These are phyloP conservation scores for Eublepharis macularius DNA, from an alignment of 2,113 vertebrate genomes.

Conservation along the genomic window DNA sequence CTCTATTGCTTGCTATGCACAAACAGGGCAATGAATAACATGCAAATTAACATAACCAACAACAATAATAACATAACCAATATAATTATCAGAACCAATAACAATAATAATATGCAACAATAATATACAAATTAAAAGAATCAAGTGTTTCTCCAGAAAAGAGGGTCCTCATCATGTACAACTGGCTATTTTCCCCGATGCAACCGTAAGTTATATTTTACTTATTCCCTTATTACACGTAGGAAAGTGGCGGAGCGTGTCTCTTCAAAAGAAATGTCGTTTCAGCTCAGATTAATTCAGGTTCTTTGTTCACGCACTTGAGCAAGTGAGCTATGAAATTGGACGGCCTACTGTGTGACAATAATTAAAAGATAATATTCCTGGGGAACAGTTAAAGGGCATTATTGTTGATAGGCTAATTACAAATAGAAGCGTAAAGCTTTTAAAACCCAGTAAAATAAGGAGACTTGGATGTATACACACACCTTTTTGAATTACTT, in stretches of 20 bases:
- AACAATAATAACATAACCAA: too few relatives aligned
- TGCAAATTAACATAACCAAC: too few relatives aligned
- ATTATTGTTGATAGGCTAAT: conserved; percentile 84
- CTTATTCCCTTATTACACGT: conserved; percentile 64
- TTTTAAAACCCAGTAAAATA: conserved; percentile 65
- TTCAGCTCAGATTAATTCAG: conserved; percentile 71
- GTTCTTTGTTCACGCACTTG: conserved; percentile 64
- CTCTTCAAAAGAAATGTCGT: conserved; percentile 57
- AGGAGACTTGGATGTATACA: conserved; percentile 42
- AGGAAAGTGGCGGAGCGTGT: conserved; percentile 43
- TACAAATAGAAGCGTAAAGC: conserved; percentile 81
- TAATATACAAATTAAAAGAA: background rate
- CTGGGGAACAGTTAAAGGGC: conserved; percentile 74
- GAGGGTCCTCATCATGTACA: background rate
- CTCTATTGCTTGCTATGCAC: too few relatives aligned
- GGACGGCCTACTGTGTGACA: conserved; percentile 73
- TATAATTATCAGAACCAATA: too few relatives aligned
- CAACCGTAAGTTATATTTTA: conserved; percentile 61
- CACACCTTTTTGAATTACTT: conserved; percentile 45
- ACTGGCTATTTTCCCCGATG: background rate
- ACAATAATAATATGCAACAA: background rate
- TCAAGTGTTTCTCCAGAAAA: background rate
- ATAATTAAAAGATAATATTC: conserved; percentile 78
- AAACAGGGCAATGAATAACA: too few relatives aligned
- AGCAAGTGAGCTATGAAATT: conserved; percentile 78